Evolutionary conservation across 2,888 invertebrate species (phyloP).

Genomic region (Aporophyla lueneburgensis): DNA sequence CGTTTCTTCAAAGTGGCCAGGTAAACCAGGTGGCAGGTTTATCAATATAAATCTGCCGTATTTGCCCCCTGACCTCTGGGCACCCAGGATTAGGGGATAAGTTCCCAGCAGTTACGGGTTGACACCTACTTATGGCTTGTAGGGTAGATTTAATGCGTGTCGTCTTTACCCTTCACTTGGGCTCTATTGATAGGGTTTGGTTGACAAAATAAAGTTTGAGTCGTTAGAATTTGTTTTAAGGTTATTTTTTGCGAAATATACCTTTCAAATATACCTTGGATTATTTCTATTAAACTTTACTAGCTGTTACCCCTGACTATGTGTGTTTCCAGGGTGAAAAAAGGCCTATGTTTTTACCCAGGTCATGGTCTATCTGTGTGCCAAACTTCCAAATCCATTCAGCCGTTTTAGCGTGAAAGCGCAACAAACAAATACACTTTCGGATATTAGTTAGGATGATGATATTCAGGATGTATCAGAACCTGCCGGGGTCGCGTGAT

Average conservation of each 20-base stretch:
- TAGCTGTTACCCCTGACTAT: too few species aligned
- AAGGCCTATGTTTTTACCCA: too few species aligned
- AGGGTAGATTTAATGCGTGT: slow-evolving; percentile 47
- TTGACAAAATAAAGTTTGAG: neutral
- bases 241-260: too few species aligned
- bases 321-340: too few species aligned
- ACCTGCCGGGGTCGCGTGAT: too few species aligned
- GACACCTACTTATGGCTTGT: slow-evolving; percentile 65
- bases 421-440: too few species aligned
- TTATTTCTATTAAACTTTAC: neutral
- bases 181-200: slow-evolving; percentile 49
- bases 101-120: slow-evolving; percentile 74
- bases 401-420: too few species aligned
- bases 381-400: too few species aligned
- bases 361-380: too few species aligned
- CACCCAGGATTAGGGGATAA: slow-evolving; percentile 73
- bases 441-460: too few species aligned
- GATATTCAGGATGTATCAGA: too few species aligned
- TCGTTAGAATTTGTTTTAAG: neutral
- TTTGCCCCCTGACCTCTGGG: slow-evolving; percentile 74
- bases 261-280: neutral
- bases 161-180: slow-evolving; percentile 42
- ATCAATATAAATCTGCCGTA: slow-evolving; percentile 74
- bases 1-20: slow-evolving; percentile 14
- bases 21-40: slow-evolving; percentile 71